Percentiles rank a stretch among this genome's conserved stretches.
Conservation (phyloP, 1,140 invertebrate genomes). For the Papilio polytes region DNA sequence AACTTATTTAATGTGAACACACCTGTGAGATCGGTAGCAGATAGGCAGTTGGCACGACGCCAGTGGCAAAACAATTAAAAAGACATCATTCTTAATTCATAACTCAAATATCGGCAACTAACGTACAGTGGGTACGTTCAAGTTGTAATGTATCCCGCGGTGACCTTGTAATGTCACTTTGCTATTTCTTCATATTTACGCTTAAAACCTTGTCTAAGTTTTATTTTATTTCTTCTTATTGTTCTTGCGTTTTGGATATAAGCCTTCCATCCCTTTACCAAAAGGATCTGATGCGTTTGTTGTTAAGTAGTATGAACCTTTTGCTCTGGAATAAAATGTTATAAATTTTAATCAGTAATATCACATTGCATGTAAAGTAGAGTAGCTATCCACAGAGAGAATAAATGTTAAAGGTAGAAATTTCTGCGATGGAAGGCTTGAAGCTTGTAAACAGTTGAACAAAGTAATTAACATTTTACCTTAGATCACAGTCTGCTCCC, state of each 20-base stretch:
- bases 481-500: slow-evolving; percentile 74
- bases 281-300: slow-evolving; percentile 72
- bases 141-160: neutral
- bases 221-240: slow-evolving; percentile 51
- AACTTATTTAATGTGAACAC: no score
- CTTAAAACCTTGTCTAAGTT: neutral
- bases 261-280: slow-evolving; percentile 74
- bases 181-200: neutral
- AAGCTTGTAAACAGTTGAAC: neutral
- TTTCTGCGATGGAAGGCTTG: no score
- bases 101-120: neutral
- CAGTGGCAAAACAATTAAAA: neutral
- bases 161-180: neutral
- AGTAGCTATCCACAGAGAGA: no score
- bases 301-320: slow-evolving; percentile 74
- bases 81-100: neutral
- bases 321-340: slow-evolving; percentile 66
- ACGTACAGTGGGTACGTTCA: no score
- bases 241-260: slow-evolving; percentile 69
- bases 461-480: slow-evolving; percentile 51
- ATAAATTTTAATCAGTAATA: neutral
- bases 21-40: no score
- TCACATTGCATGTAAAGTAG: neutral
- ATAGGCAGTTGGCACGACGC: neutral
- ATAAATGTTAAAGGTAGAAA: no score